Evolutionary conservation across 2,797 vertebrate species (phyloP).

Genomic region (Gallinago nigripennis): DNA sequence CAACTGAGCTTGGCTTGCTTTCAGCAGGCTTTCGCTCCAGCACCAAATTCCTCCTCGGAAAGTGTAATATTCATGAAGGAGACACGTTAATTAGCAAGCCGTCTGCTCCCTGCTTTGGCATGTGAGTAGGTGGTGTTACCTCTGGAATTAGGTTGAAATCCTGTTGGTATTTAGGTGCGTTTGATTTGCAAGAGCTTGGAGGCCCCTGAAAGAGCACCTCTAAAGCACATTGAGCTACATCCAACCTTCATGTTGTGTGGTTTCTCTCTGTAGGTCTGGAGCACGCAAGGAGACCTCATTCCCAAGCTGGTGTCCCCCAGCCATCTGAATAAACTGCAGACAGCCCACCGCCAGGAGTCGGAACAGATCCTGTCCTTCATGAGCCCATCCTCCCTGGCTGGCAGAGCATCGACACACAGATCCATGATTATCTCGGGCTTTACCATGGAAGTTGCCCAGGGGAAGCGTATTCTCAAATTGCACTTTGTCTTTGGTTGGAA

Average conservation of each 20-base stretch:
- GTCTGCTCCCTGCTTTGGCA: slow-evolving; percentile 37
- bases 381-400: neutral
- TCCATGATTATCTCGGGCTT: accelerated
- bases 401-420: neutral
- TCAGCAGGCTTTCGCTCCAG: neutral
- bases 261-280: neutral
- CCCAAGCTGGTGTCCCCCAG: neutral
- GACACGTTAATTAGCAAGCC: slow-evolving; percentile 23
- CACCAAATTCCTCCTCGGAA: slow-evolving; percentile 7
- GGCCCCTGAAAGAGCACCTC: slow-evolving; percentile 4
- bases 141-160: slow-evolving; percentile 46
- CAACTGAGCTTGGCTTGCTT: neutral
- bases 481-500: neutral
- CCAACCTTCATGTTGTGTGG: neutral
- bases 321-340: neutral
- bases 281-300: neutral
- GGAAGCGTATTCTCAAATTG: neutral
- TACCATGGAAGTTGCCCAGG: neutral
- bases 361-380: accelerated
- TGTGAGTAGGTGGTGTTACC: slow-evolving; percentile 47
- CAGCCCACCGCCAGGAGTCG: accelerated
- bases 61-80: slow-evolving; percentile 32
- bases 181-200: slow-evolving; percentile 14
- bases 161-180: slow-evolving; percentile 21
- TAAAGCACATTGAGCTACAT: neutral